phyloP scores from a whole-genome alignment of 2,113 vertebrate species.

The Macaca fascicularis region DNA sequence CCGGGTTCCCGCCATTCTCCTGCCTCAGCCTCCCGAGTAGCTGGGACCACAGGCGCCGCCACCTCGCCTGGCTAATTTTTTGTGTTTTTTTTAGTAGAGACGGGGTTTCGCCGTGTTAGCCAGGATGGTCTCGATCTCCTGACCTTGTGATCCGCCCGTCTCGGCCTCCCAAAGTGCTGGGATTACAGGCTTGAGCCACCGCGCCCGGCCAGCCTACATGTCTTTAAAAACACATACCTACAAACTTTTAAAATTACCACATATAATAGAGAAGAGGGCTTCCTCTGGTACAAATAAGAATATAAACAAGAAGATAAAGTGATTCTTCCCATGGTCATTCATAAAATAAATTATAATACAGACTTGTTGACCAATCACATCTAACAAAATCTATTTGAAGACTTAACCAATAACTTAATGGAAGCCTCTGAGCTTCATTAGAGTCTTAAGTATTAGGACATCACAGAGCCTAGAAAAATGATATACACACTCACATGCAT shows the following conservation, averaged over 20 bases:
- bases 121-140: too few relatives aligned
- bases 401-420: slow-evolving; percentile 16
- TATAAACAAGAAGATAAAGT: slow-evolving; percentile 11
- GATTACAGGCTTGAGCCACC: too few relatives aligned
- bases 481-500: background rate
- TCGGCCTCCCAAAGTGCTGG: too few relatives aligned
- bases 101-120: too few relatives aligned
- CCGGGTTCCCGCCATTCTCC: too few relatives aligned
- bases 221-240: background rate
- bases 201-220: background rate
- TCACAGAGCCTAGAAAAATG: background rate
- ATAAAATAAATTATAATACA: slow-evolving; percentile 20
- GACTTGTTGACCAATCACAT: background rate
- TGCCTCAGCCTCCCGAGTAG: too few relatives aligned
- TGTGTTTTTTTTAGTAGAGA: too few relatives aligned
- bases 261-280: background rate
- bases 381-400: background rate
- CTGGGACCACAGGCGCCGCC: too few relatives aligned
- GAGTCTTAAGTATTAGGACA: background rate
- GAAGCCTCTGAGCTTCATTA: background rate
- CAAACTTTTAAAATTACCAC: background rate
- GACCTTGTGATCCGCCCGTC: too few relatives aligned
- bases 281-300: background rate
- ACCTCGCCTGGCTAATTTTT: too few relatives aligned
- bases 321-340: background rate